Base-by-base conservation (phyloP, 1,140 invertebrate species). In the Listronotus oregonensis region DNA sequence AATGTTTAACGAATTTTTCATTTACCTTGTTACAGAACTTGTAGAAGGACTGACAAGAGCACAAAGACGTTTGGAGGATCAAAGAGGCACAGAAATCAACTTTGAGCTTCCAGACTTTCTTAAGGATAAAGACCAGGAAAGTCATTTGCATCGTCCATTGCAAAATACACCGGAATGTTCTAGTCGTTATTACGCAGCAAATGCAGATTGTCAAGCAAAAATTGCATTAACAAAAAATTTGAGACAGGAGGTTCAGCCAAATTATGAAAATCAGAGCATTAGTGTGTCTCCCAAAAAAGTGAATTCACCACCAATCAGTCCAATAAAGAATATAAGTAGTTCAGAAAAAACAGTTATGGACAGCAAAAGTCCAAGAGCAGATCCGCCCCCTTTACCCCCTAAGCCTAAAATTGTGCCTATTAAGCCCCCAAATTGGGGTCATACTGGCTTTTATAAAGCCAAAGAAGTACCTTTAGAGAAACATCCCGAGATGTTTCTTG, bases 21-120 rank as follows among this genome's bases (percentile, higher is more conserved):
- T 66, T 46, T 52, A 32, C 12, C 6, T 5, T 37, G 6, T 77
- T 76, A 14, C 64, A 78, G 77, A 78, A 71, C 50, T 78, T 55
- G 89, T 91, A 69, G 90, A 92, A 77, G 88, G 90, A 31, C 78
- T 93, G 64, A 90, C 90, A 77, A 82, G 89, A 66, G 90, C 89
- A 3, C 90, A 93, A 76, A 78, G 87, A 67, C 82, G 91, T 18
- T 77, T 93, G 44, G 91, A 93, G 77, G 91, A 93, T 77, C 91
- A 94, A 78, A 81, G 91, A 67, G 91, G 90, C 43, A 91, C 89
- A 0, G 88, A 90, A 80, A 90, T 91, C 1, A 91, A 91, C 76
- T 90, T 89, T 71, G 89, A 92, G 79, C 78, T 92, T 49, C 90
- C 90, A 3, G 90, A 92, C 70, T 92, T 93, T 78, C 79, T 92